Evolutionary conservation across 2,113 vertebrate species (phyloP), one percentile per base, ranked within the genome.

Genomic region (Orcinus orca): DNA sequence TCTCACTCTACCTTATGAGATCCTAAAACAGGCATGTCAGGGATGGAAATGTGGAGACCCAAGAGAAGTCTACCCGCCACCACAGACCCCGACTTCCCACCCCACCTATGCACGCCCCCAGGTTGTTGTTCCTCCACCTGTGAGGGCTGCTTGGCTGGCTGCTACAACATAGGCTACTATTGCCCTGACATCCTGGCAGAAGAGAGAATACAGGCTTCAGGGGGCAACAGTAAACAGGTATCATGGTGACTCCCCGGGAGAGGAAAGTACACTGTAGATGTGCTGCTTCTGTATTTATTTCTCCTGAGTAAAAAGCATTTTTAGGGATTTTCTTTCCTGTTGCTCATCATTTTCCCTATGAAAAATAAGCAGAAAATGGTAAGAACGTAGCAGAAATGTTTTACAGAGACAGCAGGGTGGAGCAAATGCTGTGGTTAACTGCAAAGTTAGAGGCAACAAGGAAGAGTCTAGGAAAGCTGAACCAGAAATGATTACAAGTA

Each of bases 291-390:
- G 0, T 77, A 36, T 31, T 55, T 58, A 36, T 58, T 82, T n/a
- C 20, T 50, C 23, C 80, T 20, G 63, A 89, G 14, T 58, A 79
- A n/a, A 86, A 77, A 63, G 26, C 12, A 71, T 21, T 29, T 60
- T 93, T 53, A 68, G n/a, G 31, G 20, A 86, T n/a, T 47, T 92
- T 87, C 26, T 83, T 90, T 90, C 38, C 38, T n/a, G 68, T 10
- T 50, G 6, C 6, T 68, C 91, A 67, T 62, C 47, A 88, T 58
- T 95, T 84, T 77, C 36, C 21, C 2, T 83, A 33, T 3, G 25
- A 93, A 14, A 93, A 87, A 60, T 68, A 84, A 88, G 25, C 25
- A 90, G 1, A 93, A 8, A 90, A 89, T 25, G 3, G 50, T 25
- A 82, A 38, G 55, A 62, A 85, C 4, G 6, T 17, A 91, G 25